Conservation (phyloP, 2,888 invertebrate species). For the Oegoconia quadripuncta region DNA sequence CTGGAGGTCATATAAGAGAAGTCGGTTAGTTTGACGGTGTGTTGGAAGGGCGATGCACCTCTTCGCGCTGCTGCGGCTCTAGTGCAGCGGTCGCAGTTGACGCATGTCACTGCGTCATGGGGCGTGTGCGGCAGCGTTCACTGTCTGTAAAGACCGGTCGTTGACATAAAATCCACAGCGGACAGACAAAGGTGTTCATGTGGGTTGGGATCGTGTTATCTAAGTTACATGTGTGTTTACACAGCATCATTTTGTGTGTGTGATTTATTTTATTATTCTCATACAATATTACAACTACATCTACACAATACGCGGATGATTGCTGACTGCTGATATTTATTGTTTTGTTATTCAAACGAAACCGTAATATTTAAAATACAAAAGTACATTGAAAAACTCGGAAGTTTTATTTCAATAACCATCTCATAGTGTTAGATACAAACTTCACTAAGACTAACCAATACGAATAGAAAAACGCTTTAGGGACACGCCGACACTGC, state of each 20-base stretch:
- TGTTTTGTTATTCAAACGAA: no score
- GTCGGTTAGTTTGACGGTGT: constrained; percentile 17
- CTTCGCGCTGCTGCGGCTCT: constrained; percentile 48
- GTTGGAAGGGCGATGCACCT: constrained; percentile 44
- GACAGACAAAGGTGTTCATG: constrained; percentile 5
- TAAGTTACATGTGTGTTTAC: not conserved
- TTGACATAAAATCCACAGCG: constrained; percentile 6
- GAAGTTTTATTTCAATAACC: no score
- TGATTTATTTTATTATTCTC: no score
- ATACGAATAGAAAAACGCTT: no score
- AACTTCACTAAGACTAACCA: no score
- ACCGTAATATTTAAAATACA: no score
- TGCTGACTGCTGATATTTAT: no score
- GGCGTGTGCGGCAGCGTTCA: constrained; percentile 51
- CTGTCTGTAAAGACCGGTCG: not conserved
- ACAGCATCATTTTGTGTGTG: not conserved
- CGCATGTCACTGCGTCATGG: constrained; percentile 75
- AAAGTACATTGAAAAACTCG: no score
- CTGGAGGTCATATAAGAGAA: constrained; percentile 11
- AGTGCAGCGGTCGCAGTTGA: constrained; percentile 65
- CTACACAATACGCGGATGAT: no score
- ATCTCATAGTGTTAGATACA: no score
- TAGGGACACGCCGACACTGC: not conserved
- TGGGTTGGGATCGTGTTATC: not conserved
- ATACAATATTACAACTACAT: no score